A percentile compares a stretch with the other conserved stretches of the same genome.
Evolutionary conservation across 1,140 invertebrate genomes (phyloP).

Genomic region (Panonychus citri): DNA sequence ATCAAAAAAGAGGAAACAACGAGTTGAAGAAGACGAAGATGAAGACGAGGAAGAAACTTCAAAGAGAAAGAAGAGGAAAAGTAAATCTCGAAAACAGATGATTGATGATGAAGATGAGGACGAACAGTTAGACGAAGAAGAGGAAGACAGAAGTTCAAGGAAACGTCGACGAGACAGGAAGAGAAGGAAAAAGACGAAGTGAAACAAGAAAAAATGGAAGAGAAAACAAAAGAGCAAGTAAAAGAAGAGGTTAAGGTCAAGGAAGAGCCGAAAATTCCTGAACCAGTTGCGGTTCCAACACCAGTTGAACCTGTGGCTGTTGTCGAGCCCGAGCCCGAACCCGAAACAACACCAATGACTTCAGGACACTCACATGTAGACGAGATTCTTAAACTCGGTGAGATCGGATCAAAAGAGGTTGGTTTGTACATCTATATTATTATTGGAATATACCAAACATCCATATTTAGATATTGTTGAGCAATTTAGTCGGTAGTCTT

Average conservation of each 20-base stretch:
- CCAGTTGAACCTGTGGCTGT: neutral
- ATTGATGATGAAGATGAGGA: slow-evolving; percentile 4
- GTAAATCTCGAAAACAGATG: slow-evolving; percentile 2
- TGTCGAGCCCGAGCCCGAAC: neutral
- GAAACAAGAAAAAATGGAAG: slow-evolving; percentile 7
- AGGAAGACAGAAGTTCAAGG: slow-evolving; percentile 3
- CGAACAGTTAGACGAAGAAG: slow-evolving; percentile 6
- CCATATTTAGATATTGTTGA: no score
- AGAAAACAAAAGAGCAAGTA: slow-evolving; percentile 4
- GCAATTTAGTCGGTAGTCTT: no score
- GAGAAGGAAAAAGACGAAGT: neutral
- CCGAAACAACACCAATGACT: slow-evolving; percentile 2
- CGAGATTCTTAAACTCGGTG: slow-evolving; percentile 48
- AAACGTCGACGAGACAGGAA: slow-evolving; percentile 7
- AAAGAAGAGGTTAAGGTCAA: slow-evolving; percentile 6
- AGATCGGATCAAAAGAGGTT: slow-evolving; percentile 27
- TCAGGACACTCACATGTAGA: slow-evolving; percentile 53
- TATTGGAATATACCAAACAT: neutral
- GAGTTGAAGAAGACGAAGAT: slow-evolving; percentile 3
- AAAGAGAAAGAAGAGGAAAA: slow-evolving; percentile 1
- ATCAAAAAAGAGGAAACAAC: slow-evolving; percentile 6
- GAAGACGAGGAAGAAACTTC: slow-evolving; percentile 7
- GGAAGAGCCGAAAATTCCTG: neutral
- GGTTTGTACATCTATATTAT: neutral
- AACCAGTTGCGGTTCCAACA: neutral